Percentiles rank a stretch among this genome's conserved stretches.
phyloP scores from a whole-genome alignment of 2,797 vertebrate species.

The Trachops cirrhosus region DNA sequence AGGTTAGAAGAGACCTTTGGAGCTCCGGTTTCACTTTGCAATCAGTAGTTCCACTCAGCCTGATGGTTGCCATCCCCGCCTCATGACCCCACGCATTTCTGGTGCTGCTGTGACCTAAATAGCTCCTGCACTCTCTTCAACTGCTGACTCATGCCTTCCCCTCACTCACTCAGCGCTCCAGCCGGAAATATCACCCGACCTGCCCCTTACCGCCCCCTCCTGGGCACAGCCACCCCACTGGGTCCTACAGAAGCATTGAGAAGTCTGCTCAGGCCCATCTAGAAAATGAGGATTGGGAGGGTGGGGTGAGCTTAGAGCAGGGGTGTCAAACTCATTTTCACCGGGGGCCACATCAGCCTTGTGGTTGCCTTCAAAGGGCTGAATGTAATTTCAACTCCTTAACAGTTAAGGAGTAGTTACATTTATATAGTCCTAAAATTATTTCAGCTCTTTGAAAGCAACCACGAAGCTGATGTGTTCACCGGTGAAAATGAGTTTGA shows the following conservation, averaged over 20 bases:
- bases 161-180: background rate
- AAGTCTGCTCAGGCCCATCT: background rate
- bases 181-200: rapidly evolving
- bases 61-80: background rate
- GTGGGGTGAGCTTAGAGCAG: background rate
- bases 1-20: background rate
- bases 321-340: too few species aligned
- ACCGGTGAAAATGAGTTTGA: too few species aligned
- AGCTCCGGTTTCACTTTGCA: background rate
- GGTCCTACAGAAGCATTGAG: background rate
- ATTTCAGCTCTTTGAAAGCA: too few species aligned
- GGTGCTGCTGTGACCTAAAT: background rate
- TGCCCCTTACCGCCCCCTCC: background rate
- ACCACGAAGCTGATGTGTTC: too few species aligned
- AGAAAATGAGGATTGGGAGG: background rate
- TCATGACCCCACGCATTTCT: background rate
- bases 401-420: too few species aligned
- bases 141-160: background rate
- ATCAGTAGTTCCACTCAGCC: background rate
- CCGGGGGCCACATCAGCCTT: too few species aligned
- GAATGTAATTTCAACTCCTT: too few species aligned
- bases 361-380: too few species aligned
- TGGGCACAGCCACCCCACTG: rapidly evolving
- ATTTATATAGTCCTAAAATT: too few species aligned
- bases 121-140: rapidly evolving